Conservation (phyloP, 2,797 vertebrate genomes). For the Sphenodon punctatus region DNA sequence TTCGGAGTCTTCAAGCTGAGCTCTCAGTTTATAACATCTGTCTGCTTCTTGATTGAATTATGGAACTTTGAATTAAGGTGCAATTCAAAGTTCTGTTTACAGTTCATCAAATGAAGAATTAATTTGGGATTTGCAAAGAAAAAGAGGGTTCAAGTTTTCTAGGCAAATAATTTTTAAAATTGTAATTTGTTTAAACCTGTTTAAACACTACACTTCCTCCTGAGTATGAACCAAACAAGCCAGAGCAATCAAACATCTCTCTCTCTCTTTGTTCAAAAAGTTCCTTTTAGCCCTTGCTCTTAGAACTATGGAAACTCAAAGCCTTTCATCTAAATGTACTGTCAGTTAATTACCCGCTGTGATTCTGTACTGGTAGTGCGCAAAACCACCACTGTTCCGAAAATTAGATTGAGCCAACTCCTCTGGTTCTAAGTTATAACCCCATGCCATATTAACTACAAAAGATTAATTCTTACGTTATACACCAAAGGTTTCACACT, state of each 20-base stretch:
- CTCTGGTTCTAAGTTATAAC: background rate
- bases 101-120: background rate
- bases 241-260: background rate
- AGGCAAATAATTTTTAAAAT: background rate
- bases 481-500: constrained; percentile 24
- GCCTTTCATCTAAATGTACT: background rate
- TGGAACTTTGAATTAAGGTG: background rate
- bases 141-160: background rate
- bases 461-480: constrained; percentile 42
- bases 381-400: background rate
- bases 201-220: background rate
- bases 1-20: background rate
- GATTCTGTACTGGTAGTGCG: background rate
- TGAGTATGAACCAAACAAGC: background rate
- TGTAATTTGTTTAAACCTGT: background rate
- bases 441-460: background rate
- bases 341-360: constrained; percentile 5
- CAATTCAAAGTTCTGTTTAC: background rate
- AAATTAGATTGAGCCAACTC: constrained; percentile 26
- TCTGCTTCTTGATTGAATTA: background rate
- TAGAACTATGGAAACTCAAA: background rate
- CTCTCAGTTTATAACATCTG: background rate
- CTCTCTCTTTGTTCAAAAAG: background rate
- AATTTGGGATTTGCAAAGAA: background rate
- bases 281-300: background rate